Base-by-base conservation (phyloP, 2,888 invertebrate genomes). In the Ennomos erosarius region DNA sequence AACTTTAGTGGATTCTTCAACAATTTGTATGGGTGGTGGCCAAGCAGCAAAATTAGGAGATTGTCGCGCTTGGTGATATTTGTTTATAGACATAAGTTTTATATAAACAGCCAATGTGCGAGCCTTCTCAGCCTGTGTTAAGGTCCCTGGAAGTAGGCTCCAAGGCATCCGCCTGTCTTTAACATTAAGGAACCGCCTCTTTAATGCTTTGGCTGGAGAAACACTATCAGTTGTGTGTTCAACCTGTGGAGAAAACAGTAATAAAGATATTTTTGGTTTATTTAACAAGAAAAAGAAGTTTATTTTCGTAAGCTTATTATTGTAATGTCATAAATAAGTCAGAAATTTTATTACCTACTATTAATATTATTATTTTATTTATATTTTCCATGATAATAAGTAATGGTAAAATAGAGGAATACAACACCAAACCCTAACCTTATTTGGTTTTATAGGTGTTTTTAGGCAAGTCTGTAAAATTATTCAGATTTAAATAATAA, bases 141-240 rank as follows among this genome's bases (percentile, higher is more conserved):
- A 71, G 36, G 80, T 70, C 16, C 69, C 76, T 1, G 92, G 88
- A 36, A 92, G 67, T 10, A 92, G 67, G 59, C 92, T 87, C 92
- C 92, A 92, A n/a, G 92, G 92, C 82, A 92, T 78, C 37, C 92
- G 76, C 61, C 89, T 84, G 49, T 92, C 92, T 68, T 73, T 81
- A 0, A 91, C 92, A 77, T 91, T 86, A 44, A 87, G 60, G 68
- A 82, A 87, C 8, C 82, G 76, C 57, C 91, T 82, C 65, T 87
- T 88, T 81, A 91, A 77, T n/a, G 75, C 78, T 61, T 79, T 85
- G 51, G 80, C 66, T 34, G 76, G 61, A 43, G 71, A 51, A 48
- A 62, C 69, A 38, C 16, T 61, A 1, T 60, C 59, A 10, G 54
- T 47, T 54, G 55, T 67, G 35, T 75, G 79, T 39, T 81, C 82